Conservation (phyloP, 2,113 vertebrate species). For the Salvelinus fontinalis region DNA sequence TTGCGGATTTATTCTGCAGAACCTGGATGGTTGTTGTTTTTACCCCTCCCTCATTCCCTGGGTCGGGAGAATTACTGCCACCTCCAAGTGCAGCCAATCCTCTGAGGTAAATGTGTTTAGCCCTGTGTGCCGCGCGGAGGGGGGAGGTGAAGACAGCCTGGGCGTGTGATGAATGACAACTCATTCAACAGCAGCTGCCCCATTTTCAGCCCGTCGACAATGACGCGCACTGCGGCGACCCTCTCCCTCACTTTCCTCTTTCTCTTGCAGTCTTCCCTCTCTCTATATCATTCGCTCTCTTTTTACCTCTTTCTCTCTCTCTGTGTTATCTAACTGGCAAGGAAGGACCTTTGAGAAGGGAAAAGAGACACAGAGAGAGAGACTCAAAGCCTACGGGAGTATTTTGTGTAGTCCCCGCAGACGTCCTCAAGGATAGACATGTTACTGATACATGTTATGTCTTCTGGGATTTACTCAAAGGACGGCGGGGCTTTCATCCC, state of each 20-base stretch:
- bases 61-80: constrained; percentile 48
- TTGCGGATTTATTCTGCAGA: constrained; percentile 19
- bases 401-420: constrained; percentile 60
- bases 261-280: not conserved
- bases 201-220: not conserved
- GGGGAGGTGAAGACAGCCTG: not conserved
- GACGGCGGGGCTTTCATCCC: constrained; percentile 69
- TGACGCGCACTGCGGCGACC: constrained; percentile 22
- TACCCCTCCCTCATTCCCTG: constrained; percentile 1
- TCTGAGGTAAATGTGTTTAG: constrained; percentile 66
- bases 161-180: constrained; percentile 61
- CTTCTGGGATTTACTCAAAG: constrained; percentile 70
- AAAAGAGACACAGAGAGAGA: constrained; percentile 13
- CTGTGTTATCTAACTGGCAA: constrained; percentile 33
- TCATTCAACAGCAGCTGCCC: constrained; percentile 65
- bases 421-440: constrained; percentile 66
- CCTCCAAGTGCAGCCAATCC: constrained; percentile 60
- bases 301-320: constrained; percentile 8
- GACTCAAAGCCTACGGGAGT: constrained; percentile 57
- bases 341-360: constrained; percentile 50
- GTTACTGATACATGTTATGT: constrained; percentile 65
- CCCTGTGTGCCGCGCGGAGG: constrained; percentile 18
- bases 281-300: not conserved
- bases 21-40: not conserved
- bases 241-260: not conserved